Evolutionary conservation across 2,888 invertebrate genomes (phyloP).

Genomic region (Lomographa bimaculata): DNA sequence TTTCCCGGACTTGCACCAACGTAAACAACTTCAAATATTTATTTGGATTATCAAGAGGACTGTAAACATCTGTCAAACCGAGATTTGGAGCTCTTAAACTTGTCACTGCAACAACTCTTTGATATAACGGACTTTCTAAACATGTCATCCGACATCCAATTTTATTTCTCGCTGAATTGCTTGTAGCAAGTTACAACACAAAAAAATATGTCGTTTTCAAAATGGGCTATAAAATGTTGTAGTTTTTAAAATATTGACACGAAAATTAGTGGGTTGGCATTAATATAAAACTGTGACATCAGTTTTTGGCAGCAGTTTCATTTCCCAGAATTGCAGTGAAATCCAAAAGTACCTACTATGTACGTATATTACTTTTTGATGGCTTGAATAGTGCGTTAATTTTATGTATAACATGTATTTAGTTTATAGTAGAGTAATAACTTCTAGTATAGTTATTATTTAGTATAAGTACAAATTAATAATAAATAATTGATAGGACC

Average conservation of each 20-base stretch:
- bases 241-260: conserved; percentile 27
- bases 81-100: conserved; percentile 57
- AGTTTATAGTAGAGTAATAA: too few species aligned
- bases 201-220: conserved; percentile 14
- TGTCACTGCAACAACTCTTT: conserved; percentile 36
- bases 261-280: conserved; percentile 26
- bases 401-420: too few species aligned
- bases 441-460: too few species aligned
- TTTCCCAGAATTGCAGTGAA: conserved; percentile 17
- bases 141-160: conserved; percentile 9
- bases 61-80: conserved; percentile 63
- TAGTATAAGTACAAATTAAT: too few species aligned
- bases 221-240: conserved; percentile 12
- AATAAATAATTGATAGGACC: too few species aligned
- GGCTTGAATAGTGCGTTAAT: too few species aligned
- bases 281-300: conserved; percentile 21
- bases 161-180: conserved; percentile 17
- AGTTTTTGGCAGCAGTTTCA: conserved; percentile 21
- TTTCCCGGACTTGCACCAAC: conserved; percentile 49
- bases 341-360: conserved; percentile 6
- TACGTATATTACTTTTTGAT: too few species aligned
- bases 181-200: conserved; percentile 18
- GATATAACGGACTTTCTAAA: conserved; percentile 22
- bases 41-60: conserved; percentile 58
- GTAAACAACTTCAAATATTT: conserved; percentile 65